A percentile compares a stretch with the other conserved stretches of the same genome.
Evolutionary conservation across 2,888 invertebrate genomes (phyloP).

Genomic region (Himalopsyche kuldschensis): DNA sequence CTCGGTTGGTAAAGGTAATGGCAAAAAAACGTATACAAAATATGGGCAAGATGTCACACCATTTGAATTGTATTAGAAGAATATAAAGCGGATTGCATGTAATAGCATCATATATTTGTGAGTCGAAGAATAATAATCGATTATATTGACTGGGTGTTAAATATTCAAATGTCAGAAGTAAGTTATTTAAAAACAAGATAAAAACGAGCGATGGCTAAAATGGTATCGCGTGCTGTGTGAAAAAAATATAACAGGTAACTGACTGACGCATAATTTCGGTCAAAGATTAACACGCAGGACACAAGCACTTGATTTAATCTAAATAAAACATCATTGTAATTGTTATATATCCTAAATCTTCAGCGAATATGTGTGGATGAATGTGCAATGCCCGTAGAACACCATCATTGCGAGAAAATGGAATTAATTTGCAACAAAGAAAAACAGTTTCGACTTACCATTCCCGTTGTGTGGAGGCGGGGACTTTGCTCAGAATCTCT

Average conservation of each 20-base stretch:
- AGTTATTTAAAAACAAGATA: not conserved
- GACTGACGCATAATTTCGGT: not conserved
- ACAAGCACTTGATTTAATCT: not conserved
- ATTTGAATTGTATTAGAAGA: not conserved
- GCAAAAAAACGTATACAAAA: not conserved
- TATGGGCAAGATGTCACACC: not conserved
- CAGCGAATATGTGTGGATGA: not conserved
- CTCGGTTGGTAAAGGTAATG: not conserved
- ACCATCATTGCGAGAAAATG: not conserved
- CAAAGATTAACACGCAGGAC: not conserved
- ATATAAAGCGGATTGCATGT: not conserved
- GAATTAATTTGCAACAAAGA: not conserved
- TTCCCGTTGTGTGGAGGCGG: conserved; percentile 44
- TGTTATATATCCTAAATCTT: not conserved
- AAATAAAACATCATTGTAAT: not conserved
- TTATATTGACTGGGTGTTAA: not conserved
- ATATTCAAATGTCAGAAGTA: not conserved
- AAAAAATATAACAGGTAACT: not conserved
- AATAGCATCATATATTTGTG: not conserved
- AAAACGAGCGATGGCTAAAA: not conserved
- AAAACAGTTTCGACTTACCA: conserved; percentile 47
- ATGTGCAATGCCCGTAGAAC: not conserved
- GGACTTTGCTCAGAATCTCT: conserved; percentile 52
- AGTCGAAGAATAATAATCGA: not conserved
- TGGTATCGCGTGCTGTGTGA: not conserved